These are phyloP conservation scores for Exocentrus adspersus DNA, from an alignment of 2,888 invertebrate genomes.

Conservation along the genomic window DNA sequence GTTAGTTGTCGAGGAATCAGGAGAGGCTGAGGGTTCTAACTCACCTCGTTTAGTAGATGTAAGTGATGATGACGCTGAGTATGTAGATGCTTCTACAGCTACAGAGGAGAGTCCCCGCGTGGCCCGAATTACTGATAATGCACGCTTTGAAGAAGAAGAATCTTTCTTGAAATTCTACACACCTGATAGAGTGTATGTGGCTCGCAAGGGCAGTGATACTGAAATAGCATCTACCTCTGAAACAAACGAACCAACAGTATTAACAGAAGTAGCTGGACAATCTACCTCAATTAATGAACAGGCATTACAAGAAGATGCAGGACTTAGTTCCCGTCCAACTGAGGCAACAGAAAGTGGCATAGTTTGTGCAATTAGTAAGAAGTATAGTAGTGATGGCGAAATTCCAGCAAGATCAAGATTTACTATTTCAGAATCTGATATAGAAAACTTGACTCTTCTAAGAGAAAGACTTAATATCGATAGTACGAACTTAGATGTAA, in stretches of 20 bases:
- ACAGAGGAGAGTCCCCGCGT: neutral
- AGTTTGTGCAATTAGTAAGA: neutral
- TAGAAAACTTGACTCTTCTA: neutral
- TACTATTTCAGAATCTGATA: neutral
- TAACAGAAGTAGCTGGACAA: neutral
- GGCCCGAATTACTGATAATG: neutral
- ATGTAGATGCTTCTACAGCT: slow-evolving; percentile 16
- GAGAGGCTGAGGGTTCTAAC: neutral
- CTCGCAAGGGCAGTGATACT: neutral
- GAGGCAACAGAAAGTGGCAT: neutral
- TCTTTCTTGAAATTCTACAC: slow-evolving; percentile 7
- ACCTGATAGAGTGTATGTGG: neutral
- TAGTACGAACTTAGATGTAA: neutral
- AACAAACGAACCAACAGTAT: slow-evolving; percentile 4
- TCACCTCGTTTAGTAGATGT: neutral
- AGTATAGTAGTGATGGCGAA: neutral
- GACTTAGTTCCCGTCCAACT: neutral
- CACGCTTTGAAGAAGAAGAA: neutral
- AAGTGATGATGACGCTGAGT: slow-evolving; percentile 13
- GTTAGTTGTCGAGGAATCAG: slow-evolving; percentile 2
- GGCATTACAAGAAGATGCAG: neutral
- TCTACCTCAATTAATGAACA: neutral
- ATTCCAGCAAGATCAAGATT: neutral
- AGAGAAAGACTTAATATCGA: neutral
- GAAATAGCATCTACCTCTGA: slow-evolving; percentile 8